A percentile compares a stretch with the other conserved stretches of the same genome.
Evolutionary conservation across 2,888 invertebrate genomes (phyloP).

Genomic region (Eupithecia tripunctaria): DNA sequence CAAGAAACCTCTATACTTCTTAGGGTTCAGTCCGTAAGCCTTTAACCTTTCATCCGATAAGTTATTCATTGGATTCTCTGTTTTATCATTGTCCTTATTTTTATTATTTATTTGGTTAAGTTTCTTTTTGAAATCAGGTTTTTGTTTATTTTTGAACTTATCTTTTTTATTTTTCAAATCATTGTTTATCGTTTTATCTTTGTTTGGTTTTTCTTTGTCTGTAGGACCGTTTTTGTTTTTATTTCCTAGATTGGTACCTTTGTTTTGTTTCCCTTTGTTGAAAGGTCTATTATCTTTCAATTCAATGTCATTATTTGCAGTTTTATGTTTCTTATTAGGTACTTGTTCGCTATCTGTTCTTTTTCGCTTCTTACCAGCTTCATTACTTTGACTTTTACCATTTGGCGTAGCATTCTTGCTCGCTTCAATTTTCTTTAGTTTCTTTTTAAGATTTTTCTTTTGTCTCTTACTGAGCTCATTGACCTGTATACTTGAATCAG

Average conservation of each 20-base stretch:
- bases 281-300: slow-evolving; percentile 44
- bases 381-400: slow-evolving; percentile 47
- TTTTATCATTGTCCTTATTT: slow-evolving; percentile 51
- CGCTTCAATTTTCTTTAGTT: slow-evolving; percentile 54
- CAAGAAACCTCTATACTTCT: slow-evolving; percentile 91
- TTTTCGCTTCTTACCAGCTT: slow-evolving; percentile 46
- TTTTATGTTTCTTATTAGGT: slow-evolving; percentile 38
- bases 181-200: slow-evolving; percentile 35
- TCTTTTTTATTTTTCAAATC: slow-evolving; percentile 51
- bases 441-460: slow-evolving; percentile 54
- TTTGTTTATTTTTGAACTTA: slow-evolving; percentile 52
- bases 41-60: slow-evolving; percentile 92
- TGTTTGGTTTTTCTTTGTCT: slow-evolving; percentile 40
- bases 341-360: slow-evolving; percentile 37
- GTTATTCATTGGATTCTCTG: slow-evolving; percentile 66
- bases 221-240: slow-evolving; percentile 42
- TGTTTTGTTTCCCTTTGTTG: slow-evolving; percentile 44
- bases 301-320: slow-evolving; percentile 35
- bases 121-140: slow-evolving; percentile 47
- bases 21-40: slow-evolving; percentile 96
- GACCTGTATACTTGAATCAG: not conserved
- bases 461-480: slow-evolving; percentile 41
- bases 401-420: slow-evolving; percentile 55
- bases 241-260: slow-evolving; percentile 23
- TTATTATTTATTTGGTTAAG: slow-evolving; percentile 54